Conservation (phyloP, 2,797 vertebrate species). For the Xerus rutilus region DNA sequence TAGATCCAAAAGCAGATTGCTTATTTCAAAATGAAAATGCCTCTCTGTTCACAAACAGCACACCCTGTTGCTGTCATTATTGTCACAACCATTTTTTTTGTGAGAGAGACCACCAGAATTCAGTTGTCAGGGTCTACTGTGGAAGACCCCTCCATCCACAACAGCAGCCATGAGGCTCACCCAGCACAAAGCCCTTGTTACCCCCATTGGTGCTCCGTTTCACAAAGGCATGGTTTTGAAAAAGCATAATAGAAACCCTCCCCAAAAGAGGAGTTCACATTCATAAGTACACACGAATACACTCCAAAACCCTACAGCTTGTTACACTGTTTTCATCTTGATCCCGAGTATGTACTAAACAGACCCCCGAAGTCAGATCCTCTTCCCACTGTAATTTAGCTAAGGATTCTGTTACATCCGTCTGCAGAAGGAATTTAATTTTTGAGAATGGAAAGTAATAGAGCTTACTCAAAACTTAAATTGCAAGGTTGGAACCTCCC, state of each 20-base stretch:
- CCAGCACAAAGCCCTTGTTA: conserved; percentile 76
- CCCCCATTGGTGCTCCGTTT: conserved; percentile 77
- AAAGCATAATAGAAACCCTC: conserved; percentile 75
- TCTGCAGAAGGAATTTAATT: conserved; percentile 82
- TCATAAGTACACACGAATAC: conserved; percentile 70
- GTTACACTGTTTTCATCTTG: conserved; percentile 75
- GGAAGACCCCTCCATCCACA: conserved; percentile 86
- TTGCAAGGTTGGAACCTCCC: conserved; percentile 81
- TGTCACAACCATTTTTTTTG: conserved; percentile 47
- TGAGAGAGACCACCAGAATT: conserved; percentile 63
- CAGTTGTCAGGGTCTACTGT: conserved; percentile 90
- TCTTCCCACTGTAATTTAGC: conserved; percentile 79
- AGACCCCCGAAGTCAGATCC: conserved; percentile 79
- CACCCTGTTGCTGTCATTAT: conserved; percentile 56
- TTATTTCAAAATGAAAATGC: conserved; percentile 49
- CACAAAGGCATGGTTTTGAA: conserved; percentile 79
- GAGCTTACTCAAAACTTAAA: conserved; percentile 81
- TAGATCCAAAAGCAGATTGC: conserved; percentile 42
- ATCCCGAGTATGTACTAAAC: conserved; percentile 63
- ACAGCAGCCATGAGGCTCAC: conserved; percentile 68
- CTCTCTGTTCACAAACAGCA: background rate
- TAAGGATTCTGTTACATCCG: conserved; percentile 72
- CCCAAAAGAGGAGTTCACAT: conserved; percentile 1
- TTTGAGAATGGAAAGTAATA: conserved; percentile 81
- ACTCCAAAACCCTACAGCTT: conserved; percentile 67